A percentile compares a stretch with the other conserved stretches of the same genome.
Evolutionary conservation across 2,113 vertebrate species (phyloP).

Genomic region (Cyphomyrus discorhynchus): DNA sequence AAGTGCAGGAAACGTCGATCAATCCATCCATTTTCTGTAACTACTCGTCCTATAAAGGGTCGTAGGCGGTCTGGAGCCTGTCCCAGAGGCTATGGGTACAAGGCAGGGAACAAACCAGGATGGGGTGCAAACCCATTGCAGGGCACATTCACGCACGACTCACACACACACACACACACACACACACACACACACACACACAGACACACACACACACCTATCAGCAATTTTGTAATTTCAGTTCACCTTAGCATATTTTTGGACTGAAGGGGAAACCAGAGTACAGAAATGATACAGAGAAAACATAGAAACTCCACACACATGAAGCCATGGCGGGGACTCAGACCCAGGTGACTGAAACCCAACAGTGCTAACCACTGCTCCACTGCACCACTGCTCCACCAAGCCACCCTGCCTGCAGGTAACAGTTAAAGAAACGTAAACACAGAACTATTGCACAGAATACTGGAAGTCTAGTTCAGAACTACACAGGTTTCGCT

Average conservation of each 20-base stretch:
- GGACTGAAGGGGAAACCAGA: not conserved
- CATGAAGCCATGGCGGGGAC: not conserved
- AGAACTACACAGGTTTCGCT: not conserved
- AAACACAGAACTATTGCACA: not conserved
- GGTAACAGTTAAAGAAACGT: not conserved
- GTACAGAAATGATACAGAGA: not conserved
- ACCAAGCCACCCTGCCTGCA: not conserved
- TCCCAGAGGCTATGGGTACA: not conserved
- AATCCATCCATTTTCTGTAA: not conserved
- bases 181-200: not conserved
- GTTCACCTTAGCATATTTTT: not conserved
- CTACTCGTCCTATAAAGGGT: not conserved
- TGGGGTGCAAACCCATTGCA: not conserved
- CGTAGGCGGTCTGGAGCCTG: not conserved
- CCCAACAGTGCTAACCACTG: not conserved
- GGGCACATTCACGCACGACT: not conserved
- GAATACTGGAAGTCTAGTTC: not conserved
- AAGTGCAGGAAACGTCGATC: not conserved
- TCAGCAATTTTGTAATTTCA: not conserved
- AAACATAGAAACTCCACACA: not conserved
- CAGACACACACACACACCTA: not conserved
- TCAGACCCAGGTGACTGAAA: not conserved
- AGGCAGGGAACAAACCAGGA: not conserved
- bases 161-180: not conserved
- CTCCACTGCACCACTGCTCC: not conserved